These are phyloP conservation scores for Brenthis daphne DNA, from an alignment of 2,888 invertebrate genomes.

Conservation along the genomic window DNA sequence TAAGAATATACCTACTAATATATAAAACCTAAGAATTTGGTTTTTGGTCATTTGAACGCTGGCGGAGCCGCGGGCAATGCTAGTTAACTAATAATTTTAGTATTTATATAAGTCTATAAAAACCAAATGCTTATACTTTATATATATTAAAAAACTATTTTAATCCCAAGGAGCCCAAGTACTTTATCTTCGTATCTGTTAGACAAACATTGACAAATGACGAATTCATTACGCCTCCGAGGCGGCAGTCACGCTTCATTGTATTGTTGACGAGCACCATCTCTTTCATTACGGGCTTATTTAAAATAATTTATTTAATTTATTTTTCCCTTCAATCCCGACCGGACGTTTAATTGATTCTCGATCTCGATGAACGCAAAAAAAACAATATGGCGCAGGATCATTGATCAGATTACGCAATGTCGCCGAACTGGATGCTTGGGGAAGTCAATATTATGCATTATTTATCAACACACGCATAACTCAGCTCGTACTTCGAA, in stretches of 20 bases:
- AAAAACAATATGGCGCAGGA: conserved; percentile 66
- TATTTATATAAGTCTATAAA: background rate
- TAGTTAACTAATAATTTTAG: background rate
- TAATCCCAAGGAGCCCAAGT: conserved; percentile 19
- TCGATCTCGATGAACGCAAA: conserved; percentile 50
- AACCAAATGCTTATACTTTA: background rate
- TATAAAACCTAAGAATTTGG: too few species aligned
- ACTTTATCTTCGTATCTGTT: conserved; percentile 38
- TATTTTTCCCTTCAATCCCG: conserved; percentile 56
- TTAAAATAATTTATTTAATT: conserved; percentile 54
- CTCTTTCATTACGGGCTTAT: conserved; percentile 56
- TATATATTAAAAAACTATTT: conserved; percentile 1
- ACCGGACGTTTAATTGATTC: conserved; percentile 73
- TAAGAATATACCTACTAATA: too few species aligned
- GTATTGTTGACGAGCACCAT: conserved; percentile 49
- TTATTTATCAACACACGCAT: conserved; percentile 65
- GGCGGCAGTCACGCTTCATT: conserved; percentile 52
- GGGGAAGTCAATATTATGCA: conserved; percentile 67
- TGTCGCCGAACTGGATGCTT: conserved; percentile 74
- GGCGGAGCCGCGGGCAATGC: too few species aligned
- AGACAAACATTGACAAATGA: conserved; percentile 54
- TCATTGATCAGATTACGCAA: conserved; percentile 79
- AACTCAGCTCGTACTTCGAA: conserved; percentile 44
- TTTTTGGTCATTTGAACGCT: too few species aligned
- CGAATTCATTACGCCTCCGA: conserved; percentile 54